Evolutionary conservation across 2,888 invertebrate genomes (phyloP).

Genomic region (Agriopis aurantiaria): DNA sequence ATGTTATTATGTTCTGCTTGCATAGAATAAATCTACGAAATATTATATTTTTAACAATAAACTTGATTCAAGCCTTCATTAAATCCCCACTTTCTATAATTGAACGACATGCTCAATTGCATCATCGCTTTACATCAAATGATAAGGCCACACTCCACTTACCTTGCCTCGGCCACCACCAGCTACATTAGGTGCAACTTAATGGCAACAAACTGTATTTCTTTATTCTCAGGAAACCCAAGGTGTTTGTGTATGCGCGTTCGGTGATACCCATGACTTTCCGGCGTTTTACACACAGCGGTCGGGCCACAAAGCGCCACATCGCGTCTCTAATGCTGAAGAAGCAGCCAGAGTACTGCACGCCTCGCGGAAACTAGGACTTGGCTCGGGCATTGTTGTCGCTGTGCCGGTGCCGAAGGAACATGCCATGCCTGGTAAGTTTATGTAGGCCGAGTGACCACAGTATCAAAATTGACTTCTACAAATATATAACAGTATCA

Average conservation of each 20-base stretch:
- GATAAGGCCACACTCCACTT: too few species aligned
- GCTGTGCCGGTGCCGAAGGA: constrained; percentile 96
- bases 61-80: too few species aligned
- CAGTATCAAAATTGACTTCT: not conserved
- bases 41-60: too few species aligned
- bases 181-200: too few species aligned
- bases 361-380: constrained; percentile 80
- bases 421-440: constrained; percentile 86
- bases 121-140: too few species aligned
- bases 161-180: too few species aligned
- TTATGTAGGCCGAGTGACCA: not conserved
- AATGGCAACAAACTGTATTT: not conserved
- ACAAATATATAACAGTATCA: too few species aligned
- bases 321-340: constrained; percentile 86
- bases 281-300: constrained; percentile 96
- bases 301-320: constrained; percentile 91
- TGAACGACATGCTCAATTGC: too few species aligned
- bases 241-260: constrained; percentile 95
- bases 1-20: too few species aligned
- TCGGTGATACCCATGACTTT: constrained; percentile 90
- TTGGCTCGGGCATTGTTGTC: constrained; percentile 92
- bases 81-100: too few species aligned
- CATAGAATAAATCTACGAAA: too few species aligned
- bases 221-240: constrained; percentile 92
- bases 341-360: constrained; percentile 92